A percentile compares a stretch with the other conserved stretches of the same genome.
Conservation (phyloP, 2,888 invertebrate genomes). For the Dryobotodes eremita region DNA sequence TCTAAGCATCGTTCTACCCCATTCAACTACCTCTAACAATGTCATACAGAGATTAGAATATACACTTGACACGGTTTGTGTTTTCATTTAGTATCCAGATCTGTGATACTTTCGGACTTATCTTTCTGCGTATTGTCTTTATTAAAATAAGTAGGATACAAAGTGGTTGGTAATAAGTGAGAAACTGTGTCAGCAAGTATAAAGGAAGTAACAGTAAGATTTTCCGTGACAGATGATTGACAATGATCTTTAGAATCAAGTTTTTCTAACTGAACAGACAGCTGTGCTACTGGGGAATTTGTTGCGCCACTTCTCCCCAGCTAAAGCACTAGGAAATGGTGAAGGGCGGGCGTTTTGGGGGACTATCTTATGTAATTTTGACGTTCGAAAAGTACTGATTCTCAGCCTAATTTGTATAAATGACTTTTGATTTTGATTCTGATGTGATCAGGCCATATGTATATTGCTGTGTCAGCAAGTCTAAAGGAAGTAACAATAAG, state of each 20-base stretch:
- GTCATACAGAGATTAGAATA: constrained; percentile 13
- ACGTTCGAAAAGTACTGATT: background rate
- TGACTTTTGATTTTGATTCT: background rate
- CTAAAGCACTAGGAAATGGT: background rate
- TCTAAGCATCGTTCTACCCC: background rate
- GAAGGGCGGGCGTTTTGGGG: background rate
- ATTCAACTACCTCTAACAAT: constrained; percentile 15
- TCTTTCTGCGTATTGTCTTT: constrained; percentile 14
- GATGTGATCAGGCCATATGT: background rate
- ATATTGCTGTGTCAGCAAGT: constrained; percentile 14
- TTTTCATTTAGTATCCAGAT: constrained; percentile 16
- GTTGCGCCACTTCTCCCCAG: background rate
- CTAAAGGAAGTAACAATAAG: background rate
- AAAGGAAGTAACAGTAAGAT: background rate
- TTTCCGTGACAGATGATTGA: background rate
- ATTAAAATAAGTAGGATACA: constrained; percentile 6
- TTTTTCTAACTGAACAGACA: background rate
- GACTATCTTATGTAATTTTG: background rate
- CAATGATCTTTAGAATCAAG: background rate
- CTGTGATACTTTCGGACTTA: constrained; percentile 24
- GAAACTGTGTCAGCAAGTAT: constrained; percentile 8
- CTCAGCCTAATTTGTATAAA: no score
- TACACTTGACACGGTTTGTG: constrained; percentile 23
- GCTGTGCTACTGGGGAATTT: background rate
- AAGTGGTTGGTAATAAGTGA: background rate